Evolutionary conservation across 2,113 vertebrate genomes (phyloP).

Genomic region (Alexandromys fortis): DNA sequence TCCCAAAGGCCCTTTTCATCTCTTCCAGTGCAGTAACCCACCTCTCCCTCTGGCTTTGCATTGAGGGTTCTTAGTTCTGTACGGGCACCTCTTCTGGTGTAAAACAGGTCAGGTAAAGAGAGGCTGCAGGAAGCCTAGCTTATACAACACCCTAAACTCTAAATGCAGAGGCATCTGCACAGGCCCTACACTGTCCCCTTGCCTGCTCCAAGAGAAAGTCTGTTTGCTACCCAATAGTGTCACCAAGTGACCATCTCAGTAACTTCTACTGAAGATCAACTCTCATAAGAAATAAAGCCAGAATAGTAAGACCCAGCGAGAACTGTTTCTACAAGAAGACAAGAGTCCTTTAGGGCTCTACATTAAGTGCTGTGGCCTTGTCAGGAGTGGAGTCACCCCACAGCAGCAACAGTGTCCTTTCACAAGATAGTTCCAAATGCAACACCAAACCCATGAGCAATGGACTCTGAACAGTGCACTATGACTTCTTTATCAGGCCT

Average conservation of each 20-base stretch:
- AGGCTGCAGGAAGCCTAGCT: background rate
- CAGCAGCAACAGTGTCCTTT: background rate
- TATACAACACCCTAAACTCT: background rate
- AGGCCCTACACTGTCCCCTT: background rate
- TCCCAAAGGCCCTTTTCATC: accelerated
- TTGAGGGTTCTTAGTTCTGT: background rate
- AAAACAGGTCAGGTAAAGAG: background rate
- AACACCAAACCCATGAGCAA: background rate
- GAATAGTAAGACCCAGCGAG: background rate
- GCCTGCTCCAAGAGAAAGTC: no score
- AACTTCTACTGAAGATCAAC: background rate
- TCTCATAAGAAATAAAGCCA: background rate
- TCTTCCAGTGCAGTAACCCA: background rate
- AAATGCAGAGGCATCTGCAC: background rate
- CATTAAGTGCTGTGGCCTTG: background rate
- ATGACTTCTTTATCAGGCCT: background rate
- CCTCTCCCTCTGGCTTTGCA: background rate
- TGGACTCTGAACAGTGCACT: background rate
- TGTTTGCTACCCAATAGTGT: no score
- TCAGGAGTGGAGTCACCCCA: background rate
- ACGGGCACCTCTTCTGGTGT: background rate
- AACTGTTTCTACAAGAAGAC: background rate
- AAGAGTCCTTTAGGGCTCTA: background rate
- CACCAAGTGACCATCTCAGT: background rate
- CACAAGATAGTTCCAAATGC: background rate